Conservation (phyloP, 2,888 invertebrate genomes). For the Fissipunctia ypsillon region DNA sequence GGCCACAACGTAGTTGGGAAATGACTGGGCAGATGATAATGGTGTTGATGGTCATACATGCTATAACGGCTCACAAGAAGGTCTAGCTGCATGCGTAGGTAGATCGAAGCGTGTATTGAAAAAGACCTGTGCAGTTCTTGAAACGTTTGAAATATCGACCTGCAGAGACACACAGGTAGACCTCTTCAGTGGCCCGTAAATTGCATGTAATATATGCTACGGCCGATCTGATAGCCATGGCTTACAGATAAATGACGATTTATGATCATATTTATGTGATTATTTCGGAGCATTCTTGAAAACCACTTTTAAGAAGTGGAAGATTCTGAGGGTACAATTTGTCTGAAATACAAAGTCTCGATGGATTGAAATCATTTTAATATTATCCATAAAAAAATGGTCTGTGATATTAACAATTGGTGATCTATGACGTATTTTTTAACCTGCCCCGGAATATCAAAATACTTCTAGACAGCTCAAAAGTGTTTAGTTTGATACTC, state of each 20-base stretch:
- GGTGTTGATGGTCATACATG: too few relatives aligned
- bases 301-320: background rate
- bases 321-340: background rate
- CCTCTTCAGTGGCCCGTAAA: too few relatives aligned
- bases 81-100: too few relatives aligned
- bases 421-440: background rate
- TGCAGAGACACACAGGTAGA: too few relatives aligned
- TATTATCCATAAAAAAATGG: background rate
- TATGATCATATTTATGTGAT: background rate
- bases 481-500: too few relatives aligned
- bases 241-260: background rate
- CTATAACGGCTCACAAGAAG: too few relatives aligned
- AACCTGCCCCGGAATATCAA: background rate
- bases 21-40: too few relatives aligned
- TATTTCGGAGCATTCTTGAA: background rate
- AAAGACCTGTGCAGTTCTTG: too few relatives aligned
- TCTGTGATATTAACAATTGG: background rate
- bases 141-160: too few relatives aligned
- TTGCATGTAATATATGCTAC: background rate
- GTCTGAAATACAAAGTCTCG: background rate
- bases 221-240: background rate
- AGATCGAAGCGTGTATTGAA: too few relatives aligned
- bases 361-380: background rate
- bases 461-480: background rate
- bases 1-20: too few relatives aligned